phyloP scores from a whole-genome alignment of 1,140 invertebrate species.

The Diploscapter pachys region DNA sequence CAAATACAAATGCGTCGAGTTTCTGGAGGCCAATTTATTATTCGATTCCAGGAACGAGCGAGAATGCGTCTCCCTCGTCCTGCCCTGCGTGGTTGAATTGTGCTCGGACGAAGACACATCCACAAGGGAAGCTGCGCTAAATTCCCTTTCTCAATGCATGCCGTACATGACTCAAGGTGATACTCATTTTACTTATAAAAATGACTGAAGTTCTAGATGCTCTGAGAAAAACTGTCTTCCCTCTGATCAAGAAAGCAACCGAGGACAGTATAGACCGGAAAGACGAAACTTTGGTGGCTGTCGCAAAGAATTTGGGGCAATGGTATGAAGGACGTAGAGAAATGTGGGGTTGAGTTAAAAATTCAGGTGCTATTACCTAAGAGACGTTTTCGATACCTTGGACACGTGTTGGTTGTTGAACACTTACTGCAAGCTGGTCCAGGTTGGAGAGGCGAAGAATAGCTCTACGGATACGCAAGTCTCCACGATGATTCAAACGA shows the following conservation, averaged over 20 bases:
- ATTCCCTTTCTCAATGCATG: conserved; percentile 62
- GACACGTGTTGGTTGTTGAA: conserved; percentile 51
- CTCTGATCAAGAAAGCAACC: conserved; percentile 61
- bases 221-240: conserved; percentile 59
- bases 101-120: conserved; percentile 63
- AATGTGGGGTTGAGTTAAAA: background rate
- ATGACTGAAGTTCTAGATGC: conserved; percentile 52
- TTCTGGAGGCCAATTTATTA: no score
- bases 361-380: conserved; percentile 31
- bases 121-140: conserved; percentile 61
- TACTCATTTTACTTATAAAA: conserved; percentile 56
- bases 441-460: no score
- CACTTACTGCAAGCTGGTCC: conserved; percentile 45
- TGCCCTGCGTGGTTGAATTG: conserved; percentile 63
- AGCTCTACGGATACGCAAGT: no score
- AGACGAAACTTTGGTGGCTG: conserved; percentile 60
- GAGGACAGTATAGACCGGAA: conserved; percentile 60
- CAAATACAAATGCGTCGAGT: no score
- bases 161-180: background rate
- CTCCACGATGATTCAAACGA: background rate
- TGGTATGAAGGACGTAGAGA: conserved; percentile 26
- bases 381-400: conserved; percentile 40
- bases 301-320: conserved; percentile 60
- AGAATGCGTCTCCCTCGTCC: conserved; percentile 60
- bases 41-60: conserved; percentile 60